Evolutionary conservation across 2,888 invertebrate genomes (phyloP), one percentile per base, ranked within the genome.

Genomic region (Zygogramma bicolorata): DNA sequence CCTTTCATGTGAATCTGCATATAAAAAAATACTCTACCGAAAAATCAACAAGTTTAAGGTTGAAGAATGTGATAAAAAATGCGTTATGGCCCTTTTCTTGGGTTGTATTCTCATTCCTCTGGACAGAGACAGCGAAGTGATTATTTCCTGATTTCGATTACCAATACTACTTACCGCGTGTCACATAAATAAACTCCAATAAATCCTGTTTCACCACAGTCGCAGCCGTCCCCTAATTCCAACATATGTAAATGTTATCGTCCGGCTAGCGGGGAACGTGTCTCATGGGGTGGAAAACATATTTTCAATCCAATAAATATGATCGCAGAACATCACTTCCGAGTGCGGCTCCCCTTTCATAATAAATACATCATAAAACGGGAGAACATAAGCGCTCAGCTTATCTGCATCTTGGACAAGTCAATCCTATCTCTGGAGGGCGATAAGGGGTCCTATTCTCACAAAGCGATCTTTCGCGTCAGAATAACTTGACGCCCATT

Each of bases 331-430:
- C 75, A 76, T 77, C 73, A 73, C 72, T 79, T 79, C 80, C 77
- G 78, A 80, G 80, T 77, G 75, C 70, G 63, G 65, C 71, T 70
- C 76, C 74, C 75, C 72, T 70, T 73, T 73, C 72, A 77, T 79
- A 79, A 79, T 77, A 79, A 79, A 78, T 79, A 79, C 79, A 78
- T 78, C 78, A 78, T 73, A 77, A 73, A 65, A 66, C 62, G 68
- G 68, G 46, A 53, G 53, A 53, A 25, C 53, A 53, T 25, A 53
- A 53, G 59, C 46, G 18, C 25, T 7, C 15, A 42, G 69, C 74
- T 76, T 76, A 76, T 76, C 76, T 73, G 71, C 73, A 80, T 79
- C 77, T 76, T 70, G 77, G 75, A 75, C 76, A 73, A 77, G 75
- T 80, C 79, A 80, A 79, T 79, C 79, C 79, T 81, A 81, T 81